Base-by-base conservation (phyloP, 2,797 vertebrate species). In the Galagoides demidoff region DNA sequence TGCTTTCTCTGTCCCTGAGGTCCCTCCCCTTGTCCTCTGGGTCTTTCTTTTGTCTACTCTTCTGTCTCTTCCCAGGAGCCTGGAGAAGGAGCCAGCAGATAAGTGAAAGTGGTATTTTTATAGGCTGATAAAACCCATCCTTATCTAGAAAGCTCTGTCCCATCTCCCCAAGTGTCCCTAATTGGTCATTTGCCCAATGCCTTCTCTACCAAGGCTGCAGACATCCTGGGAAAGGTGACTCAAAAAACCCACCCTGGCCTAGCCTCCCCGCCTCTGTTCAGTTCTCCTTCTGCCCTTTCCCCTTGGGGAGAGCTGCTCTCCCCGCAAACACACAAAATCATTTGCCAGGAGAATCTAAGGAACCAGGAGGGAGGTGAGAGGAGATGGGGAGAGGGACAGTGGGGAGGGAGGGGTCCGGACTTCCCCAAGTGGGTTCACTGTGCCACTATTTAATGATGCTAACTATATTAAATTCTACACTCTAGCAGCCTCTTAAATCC, bases 101-200 rank as follows among this genome's bases (percentile, higher is more conserved):
- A 98, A 98, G 98, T 97, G 98, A 98, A 98, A 98, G 98, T 97
- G 98, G 98, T 98, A 98, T 98, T 98, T 98, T 98, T 98, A 98
- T 97, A 98, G 96, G 97, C 98, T 98, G 98, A 98, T 98, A 98
- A 99, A 97, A 96, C 61, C 23, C 68, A 70, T 8, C 95, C 97
- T 98, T 98, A 98, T 98, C 98, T 98, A 66, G 78, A 90, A 88
- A 98, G 97, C 74, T 59, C 55, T 93, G 87, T 94, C 96, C 64
- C 97, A 94, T 97, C 97, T 96, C 92, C 97, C 92, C 96, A 95
- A 98, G 97, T 96, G 95, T 97, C 98, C 98, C 97, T 98, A 97
- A 97, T 97, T 98, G 97, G 98, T 95, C 97, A 93, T 77, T 89
- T 63, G 85, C 82, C 93, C 84, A 37, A 1, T 20, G 31, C 29